Evolutionary conservation across 1,140 invertebrate genomes (phyloP), one percentile per base, ranked within the genome.

Genomic region (Centruroides sculpturatus): DNA sequence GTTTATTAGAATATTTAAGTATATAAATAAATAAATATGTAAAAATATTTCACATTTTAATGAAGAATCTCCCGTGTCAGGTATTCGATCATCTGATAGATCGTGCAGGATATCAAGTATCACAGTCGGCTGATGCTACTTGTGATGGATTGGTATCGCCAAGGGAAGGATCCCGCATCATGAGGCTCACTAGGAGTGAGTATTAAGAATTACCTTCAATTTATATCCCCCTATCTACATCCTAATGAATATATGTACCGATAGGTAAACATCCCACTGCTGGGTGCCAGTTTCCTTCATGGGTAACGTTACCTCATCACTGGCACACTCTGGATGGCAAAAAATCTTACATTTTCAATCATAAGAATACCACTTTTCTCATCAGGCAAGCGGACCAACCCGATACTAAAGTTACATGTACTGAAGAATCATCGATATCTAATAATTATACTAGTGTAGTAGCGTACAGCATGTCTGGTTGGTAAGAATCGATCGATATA

Each of bases 71-170:
- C 41, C 41, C 41, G 8, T 41, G 52, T 5, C 60, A 68, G 60
- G 63, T 64, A 11, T 63, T 60, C n/a, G 63, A 64, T 49, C 59
- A 56, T 46, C 49, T 59, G 34, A 56, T 54, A 35, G 66, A 70
- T 11, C 74, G 57, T 34, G 66, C 77, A 64, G 72, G 87, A 70
- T 88, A 86, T 73, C 81, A 83, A 67, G 82, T 92, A 60, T 87
- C 87, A 0, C 87, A 92, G 75, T 89, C 86, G 57, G 89, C 87
- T 11, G 87, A 91, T 74, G 87, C 87, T 46, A 89, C 87, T 5
- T 92, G 88, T 75, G 89, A 89, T 73, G 88, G 87, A 8, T 76
- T 91, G 35, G 85, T 85, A 69, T 87, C 85, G 69, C 83, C 87
- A 0, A 83, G 79, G 12, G 85, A 88, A 69, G 86, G 86, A 4